Evolutionary conservation across 1,140 invertebrate genomes (phyloP), one percentile per base, ranked within the genome.

Genomic region (Pogonomyrmex californicus): DNA sequence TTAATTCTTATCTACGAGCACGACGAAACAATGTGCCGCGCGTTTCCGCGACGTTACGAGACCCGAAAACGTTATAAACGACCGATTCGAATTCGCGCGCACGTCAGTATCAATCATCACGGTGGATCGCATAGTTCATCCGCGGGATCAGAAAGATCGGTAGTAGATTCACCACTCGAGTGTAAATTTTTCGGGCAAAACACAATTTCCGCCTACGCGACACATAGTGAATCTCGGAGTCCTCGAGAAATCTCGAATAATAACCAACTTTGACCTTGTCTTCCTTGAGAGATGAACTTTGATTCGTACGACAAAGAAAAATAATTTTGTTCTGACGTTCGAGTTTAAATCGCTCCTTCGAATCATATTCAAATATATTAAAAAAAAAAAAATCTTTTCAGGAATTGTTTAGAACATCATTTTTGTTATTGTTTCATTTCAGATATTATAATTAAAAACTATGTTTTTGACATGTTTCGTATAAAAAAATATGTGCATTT

Each of bases 91-190:
- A 60, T 56, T 23, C 30, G 66, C 14, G 68, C 66, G 5, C 49
- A 63, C 9, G 66, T 2, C 66, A 82, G 66, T 73, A 73, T 82
- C 17, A 73, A 82, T 82, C 79, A 75, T 75, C 41, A 5, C 54
- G 4, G 36, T 58, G 33, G 54, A 41, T 70, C 63, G n/a, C 41
- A 47, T 54, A 23, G 36, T 73, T 83, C 65, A 58, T 54, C 12
- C 33, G 62, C 60, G 9, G 44, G 51, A 41, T 36, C 30, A 38
- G 7, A 0, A 47, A 58, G 30, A 12, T 60, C 30, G n/a, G 17
- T 12, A 10, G 38, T 38, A n/a, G 12, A 30, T 1, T 12, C 12
- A 14, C 30, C 76, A 10, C n/a, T 65, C 6, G 4, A 9, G 30
- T 2, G 60, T 49, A 5, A 77, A 78, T 63, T 63, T 79, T 51